phyloP scores from a whole-genome alignment of 2,888 invertebrate species.

The Eupithecia subumbrata region DNA sequence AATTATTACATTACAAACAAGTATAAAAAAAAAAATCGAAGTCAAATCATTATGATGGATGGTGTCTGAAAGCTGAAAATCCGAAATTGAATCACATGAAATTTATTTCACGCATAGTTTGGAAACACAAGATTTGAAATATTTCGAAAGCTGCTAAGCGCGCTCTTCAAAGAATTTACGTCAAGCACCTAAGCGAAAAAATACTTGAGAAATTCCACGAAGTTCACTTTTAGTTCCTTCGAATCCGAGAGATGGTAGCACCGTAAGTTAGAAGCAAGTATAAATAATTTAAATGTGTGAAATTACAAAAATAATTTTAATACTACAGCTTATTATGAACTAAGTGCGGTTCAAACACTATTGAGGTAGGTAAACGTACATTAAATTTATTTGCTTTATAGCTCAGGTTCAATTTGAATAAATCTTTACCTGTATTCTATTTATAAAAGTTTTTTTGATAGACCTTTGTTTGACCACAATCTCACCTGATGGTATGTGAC shows the following conservation, averaged over 20 bases:
- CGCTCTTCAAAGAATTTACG: neutral
- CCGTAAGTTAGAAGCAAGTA: neutral
- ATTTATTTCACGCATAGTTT: neutral
- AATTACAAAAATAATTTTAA: no score
- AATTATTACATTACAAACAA: neutral
- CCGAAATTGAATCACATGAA: neutral
- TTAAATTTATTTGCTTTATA: neutral
- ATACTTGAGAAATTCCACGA: neutral
- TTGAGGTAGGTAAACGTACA: no score
- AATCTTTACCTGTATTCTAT: neutral
- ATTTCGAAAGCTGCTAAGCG: neutral
- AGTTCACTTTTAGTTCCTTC: neutral
- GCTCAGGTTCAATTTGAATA: neutral
- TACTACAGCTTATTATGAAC: neutral
- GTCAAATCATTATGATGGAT: neutral
- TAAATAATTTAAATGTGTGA: neutral
- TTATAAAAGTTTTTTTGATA: neutral
- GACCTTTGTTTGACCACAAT: neutral
- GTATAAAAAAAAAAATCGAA: neutral
- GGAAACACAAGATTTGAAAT: neutral
- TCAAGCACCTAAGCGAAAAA: neutral
- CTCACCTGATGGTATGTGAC: neutral
- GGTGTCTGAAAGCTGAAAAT: neutral
- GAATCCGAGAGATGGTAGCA: neutral
- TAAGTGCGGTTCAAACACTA: neutral